Conservation (phyloP, 1,140 invertebrate genomes). For the Pygmarrhopalites habei region DNA sequence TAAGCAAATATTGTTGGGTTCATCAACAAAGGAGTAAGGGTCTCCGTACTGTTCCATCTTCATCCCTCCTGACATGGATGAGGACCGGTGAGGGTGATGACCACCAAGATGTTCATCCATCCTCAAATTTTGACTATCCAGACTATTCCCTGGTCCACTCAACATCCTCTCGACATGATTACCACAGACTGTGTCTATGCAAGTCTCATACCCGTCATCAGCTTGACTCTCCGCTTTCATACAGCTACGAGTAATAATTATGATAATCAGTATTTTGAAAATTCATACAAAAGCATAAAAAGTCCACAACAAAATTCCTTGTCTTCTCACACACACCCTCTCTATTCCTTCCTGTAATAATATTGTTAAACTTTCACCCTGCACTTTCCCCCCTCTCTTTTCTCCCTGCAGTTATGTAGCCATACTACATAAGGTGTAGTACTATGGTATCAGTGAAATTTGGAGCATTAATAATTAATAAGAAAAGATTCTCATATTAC, state of each 20-base stretch:
- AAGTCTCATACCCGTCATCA: conserved; percentile 34
- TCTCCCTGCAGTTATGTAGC: too few relatives aligned
- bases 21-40: conserved; percentile 74
- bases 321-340: too few relatives aligned
- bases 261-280: background rate
- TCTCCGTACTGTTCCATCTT: conserved; percentile 44
- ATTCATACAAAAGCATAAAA: background rate
- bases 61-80: background rate
- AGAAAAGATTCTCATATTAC: too few relatives aligned
- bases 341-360: too few relatives aligned
- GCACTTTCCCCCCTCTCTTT: too few relatives aligned
- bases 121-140: background rate
- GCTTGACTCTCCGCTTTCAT: conserved; percentile 25
- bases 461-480: too few relatives aligned
- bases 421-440: too few relatives aligned
- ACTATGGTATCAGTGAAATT: too few relatives aligned
- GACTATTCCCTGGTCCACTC: too few relatives aligned
- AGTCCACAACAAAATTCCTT: background rate
- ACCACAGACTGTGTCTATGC: background rate
- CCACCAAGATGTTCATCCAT: conserved; percentile 17
- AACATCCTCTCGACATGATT: too few relatives aligned
- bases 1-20: conserved; percentile 50
- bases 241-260: conserved; percentile 13
- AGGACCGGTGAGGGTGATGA: conserved; percentile 26
- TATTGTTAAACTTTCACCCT: background rate